phyloP scores from a whole-genome alignment of 2,113 vertebrate species.

The Nerophis ophidion region DNA sequence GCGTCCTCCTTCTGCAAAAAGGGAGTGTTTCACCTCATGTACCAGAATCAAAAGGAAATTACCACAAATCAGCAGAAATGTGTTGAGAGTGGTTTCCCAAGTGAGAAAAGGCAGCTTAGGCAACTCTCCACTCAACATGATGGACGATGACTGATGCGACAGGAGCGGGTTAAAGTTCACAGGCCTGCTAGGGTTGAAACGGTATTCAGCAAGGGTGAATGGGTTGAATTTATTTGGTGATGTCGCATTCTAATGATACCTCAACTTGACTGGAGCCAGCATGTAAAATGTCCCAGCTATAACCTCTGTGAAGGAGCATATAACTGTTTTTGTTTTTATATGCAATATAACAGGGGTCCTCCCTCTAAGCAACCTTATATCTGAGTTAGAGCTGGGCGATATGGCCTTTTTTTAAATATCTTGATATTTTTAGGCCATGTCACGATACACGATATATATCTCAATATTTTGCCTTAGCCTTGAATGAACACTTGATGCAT shows the following conservation, averaged over 20 bases:
- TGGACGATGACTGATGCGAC: slow-evolving; percentile 63
- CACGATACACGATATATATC: too few species aligned
- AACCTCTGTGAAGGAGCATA: too few species aligned
- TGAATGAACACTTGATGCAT: too few species aligned
- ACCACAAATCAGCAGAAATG: slow-evolving; percentile 37
- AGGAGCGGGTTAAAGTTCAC: slow-evolving; percentile 46
- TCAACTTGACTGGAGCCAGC: too few species aligned
- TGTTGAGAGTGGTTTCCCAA: slow-evolving; percentile 30
- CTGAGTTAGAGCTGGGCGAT: too few species aligned
- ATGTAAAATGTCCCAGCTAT: too few species aligned
- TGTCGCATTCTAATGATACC: background rate
- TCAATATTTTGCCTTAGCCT: too few species aligned
- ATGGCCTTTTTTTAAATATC: too few species aligned
- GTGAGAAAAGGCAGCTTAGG: slow-evolving; percentile 54
- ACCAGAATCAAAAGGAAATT: slow-evolving; percentile 44
- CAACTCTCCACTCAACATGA: slow-evolving; percentile 28
- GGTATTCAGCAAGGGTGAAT: background rate
- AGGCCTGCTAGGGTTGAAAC: slow-evolving; percentile 20
- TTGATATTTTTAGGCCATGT: too few species aligned
- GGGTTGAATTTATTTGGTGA: slow-evolving; percentile 1
- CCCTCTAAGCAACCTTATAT: too few species aligned
- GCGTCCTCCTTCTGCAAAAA: slow-evolving; percentile 34
- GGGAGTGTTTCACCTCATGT: slow-evolving; percentile 43
- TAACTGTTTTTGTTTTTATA: too few species aligned
- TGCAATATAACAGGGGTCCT: too few species aligned